Base-by-base conservation (phyloP, 2,888 invertebrate species). In the Cantharis lateralis region DNA sequence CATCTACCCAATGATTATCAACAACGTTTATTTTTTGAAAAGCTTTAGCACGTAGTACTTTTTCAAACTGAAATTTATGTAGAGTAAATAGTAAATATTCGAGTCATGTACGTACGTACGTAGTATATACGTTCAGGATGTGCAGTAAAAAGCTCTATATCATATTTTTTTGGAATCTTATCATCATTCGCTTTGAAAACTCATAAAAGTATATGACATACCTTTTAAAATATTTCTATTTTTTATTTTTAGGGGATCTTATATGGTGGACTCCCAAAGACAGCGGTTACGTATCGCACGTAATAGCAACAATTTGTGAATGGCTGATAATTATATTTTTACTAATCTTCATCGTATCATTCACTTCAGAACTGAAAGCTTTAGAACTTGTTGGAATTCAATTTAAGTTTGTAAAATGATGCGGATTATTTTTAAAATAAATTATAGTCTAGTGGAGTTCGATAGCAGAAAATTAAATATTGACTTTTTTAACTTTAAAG, bases 211-310 rank as follows among this genome's bases (percentile, higher is more conserved):
- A 48, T 48, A 48, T 13, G 63, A 18, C 63, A 63, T 63, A 63
- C 63, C 63, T 63, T 63, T 9, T 16, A 20, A 63, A 16, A 63
- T 63, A 63, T 63, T 18, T 15, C 32, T 24, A 0, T n/a, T 18
- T 15, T 20, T 32, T 20, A 16, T 18, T 75, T 72, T 11, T 15
- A 78, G 78, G 78, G 7, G 78, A 78, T 15, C 64, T 78, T 11
- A 78, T 78, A 66, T 75, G 75, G 78, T 78, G 78, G 78, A 75
- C 78, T 16, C 75, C 75, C 7, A 15, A 78, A 7, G 78, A 75
- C 15, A 63, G 28, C n/a, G 78, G 78, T 5, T 78, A 72, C 61
- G 24, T 78, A 32, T 24, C 62, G 9, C 78, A 75, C 20, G 62
- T 78, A 11, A 68, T 78, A 24, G 78, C 78, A 15, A 78, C 78